phyloP scores from a whole-genome alignment of 2,888 invertebrate species.

The Macaria liturata region DNA sequence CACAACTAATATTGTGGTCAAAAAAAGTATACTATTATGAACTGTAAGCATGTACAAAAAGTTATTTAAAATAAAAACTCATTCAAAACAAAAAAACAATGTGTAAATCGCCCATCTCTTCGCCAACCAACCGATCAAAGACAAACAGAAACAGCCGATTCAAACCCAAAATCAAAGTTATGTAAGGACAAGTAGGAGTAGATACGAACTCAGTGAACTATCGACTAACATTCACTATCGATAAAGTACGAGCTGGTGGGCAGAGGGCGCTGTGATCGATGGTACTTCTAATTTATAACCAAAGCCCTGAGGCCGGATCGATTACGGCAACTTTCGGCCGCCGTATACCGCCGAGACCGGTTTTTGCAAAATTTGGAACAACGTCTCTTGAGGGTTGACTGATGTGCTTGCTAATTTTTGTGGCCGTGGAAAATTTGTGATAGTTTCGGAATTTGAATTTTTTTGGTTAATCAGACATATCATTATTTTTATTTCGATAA shows the following conservation, averaged over 20 bases:
- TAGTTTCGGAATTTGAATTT: too few relatives aligned
- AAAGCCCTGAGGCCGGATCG: constrained; percentile 82
- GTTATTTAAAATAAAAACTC: too few relatives aligned
- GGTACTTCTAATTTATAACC: constrained; percentile 80
- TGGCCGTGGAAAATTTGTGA: constrained; percentile 21
- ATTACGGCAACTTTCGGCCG: constrained; percentile 69
- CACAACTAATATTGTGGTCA: too few relatives aligned
- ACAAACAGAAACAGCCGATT: background rate
- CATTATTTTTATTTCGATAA: too few relatives aligned
- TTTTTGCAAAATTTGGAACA: constrained; percentile 69
- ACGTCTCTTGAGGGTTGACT: constrained; percentile 55
- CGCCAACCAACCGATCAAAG: too few relatives aligned
- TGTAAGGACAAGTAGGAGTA: constrained; percentile 40
- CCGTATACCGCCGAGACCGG: constrained; percentile 51
- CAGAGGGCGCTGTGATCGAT: constrained; percentile 81
- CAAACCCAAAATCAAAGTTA: constrained; percentile 36
- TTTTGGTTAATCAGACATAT: too few relatives aligned
- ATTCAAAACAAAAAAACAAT: too few relatives aligned
- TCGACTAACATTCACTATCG: constrained; percentile 75
- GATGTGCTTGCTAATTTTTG: constrained; percentile 24
- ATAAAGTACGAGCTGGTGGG: constrained; percentile 79
- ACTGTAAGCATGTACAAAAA: background rate
- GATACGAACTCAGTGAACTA: constrained; percentile 65
- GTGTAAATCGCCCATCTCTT: too few relatives aligned
- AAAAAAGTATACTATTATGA: too few relatives aligned